A percentile compares a stretch with the other conserved stretches of the same genome.
phyloP scores from a whole-genome alignment of 92 coral and sea anemone genomes.

The Anthopleura xanthogrammica region DNA sequence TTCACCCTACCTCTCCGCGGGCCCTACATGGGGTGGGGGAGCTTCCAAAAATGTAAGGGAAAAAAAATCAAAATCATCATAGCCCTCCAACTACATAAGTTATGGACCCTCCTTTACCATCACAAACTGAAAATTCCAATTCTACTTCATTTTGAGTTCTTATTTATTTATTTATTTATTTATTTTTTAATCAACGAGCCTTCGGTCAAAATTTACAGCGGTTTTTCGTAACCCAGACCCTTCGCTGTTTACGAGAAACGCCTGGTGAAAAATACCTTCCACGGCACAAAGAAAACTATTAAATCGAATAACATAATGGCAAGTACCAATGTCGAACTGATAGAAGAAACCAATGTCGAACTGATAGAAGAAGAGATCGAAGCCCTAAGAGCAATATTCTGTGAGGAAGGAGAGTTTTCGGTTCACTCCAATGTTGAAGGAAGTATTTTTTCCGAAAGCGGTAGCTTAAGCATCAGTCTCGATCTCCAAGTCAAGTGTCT shows the following conservation, averaged over 20 bases:
- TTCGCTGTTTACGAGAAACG: not conserved
- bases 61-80: too few relatives aligned
- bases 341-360: constrained; percentile 31
- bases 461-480: constrained; percentile 6
- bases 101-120: too few relatives aligned
- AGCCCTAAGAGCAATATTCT: constrained; percentile 85
- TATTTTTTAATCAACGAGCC: not conserved
- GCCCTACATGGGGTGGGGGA: too few relatives aligned
- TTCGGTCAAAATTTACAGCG: not conserved
- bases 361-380: constrained; percentile 63
- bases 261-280: not conserved
- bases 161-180: not conserved
- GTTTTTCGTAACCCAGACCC: not conserved
- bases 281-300: not conserved
- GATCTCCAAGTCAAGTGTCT: constrained; percentile 35
- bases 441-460: constrained; percentile 19
- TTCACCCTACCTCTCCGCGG: too few relatives aligned
- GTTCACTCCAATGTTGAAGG: constrained; percentile 28
- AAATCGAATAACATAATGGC: not conserved
- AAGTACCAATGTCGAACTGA: not conserved
- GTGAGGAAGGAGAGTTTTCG: constrained; percentile 74
- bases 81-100: too few relatives aligned
- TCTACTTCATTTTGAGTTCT: too few relatives aligned
- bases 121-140: too few relatives aligned
- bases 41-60: too few relatives aligned